Percentiles rank a stretch among this genome's conserved stretches.
These are phyloP conservation scores for Helobdella robusta DNA, from an alignment of 2,888 invertebrate genomes.

Conservation along the genomic window DNA sequence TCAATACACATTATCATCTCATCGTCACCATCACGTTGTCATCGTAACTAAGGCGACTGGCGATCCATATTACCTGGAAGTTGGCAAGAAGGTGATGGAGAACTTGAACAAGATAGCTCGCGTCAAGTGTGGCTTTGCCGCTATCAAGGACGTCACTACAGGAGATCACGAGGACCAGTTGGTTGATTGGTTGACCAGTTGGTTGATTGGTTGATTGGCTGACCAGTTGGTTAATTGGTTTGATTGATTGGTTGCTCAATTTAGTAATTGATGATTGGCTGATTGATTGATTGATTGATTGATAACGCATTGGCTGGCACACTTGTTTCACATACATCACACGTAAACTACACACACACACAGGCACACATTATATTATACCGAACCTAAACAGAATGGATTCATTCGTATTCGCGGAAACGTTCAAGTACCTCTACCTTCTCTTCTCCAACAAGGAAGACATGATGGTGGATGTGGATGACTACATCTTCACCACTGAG, in stretches of 20 bases:
- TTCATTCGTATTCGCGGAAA: slow-evolving; percentile 92
- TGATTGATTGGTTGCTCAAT: no score
- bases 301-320: no score
- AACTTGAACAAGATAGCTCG: slow-evolving; percentile 79
- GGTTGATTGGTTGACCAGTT: slow-evolving; percentile 34
- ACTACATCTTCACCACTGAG: slow-evolving; percentile 59
- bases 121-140: slow-evolving; percentile 93
- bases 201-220: no score
- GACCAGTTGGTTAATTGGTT: no score
- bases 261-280: no score
- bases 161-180: slow-evolving; percentile 73
- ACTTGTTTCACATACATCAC: no score
- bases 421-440: slow-evolving; percentile 90
- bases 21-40: background rate
- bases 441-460: slow-evolving; percentile 81
- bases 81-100: slow-evolving; percentile 76
- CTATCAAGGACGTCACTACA: slow-evolving; percentile 87
- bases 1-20: background rate
- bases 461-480: slow-evolving; percentile 53
- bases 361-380: no score
- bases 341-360: no score
- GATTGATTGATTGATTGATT: no score
- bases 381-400: slow-evolving; percentile 68
- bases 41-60: slow-evolving; percentile 76
- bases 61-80: slow-evolving; percentile 87